phyloP scores from a whole-genome alignment of 2,888 invertebrate genomes.

The Steinernema carpocapsae region DNA sequence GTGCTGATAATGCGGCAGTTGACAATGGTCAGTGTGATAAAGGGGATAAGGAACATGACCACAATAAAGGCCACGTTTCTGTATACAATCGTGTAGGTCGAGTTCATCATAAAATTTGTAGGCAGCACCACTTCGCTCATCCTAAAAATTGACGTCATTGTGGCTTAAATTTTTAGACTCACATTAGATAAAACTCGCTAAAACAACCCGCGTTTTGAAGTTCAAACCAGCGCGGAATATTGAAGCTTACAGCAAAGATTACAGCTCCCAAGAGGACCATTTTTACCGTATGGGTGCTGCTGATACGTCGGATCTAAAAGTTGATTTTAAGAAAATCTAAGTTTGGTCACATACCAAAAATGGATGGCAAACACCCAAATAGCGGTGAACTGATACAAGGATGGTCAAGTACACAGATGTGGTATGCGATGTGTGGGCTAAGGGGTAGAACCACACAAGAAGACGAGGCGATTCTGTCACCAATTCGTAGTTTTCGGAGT shows the following conservation, averaged over 20 bases:
- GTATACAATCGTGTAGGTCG: slow-evolving; percentile 52
- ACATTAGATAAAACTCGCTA: slow-evolving; percentile 39
- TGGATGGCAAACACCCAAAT: slow-evolving; percentile 64
- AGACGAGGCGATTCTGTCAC: slow-evolving; percentile 40
- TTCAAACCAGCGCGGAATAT: slow-evolving; percentile 60
- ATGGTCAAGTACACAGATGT: slow-evolving; percentile 62
- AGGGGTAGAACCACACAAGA: slow-evolving; percentile 54
- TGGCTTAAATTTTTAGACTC: not conserved
- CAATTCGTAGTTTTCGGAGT: slow-evolving; percentile 39
- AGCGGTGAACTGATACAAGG: slow-evolving; percentile 62
- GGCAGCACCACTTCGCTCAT: slow-evolving; percentile 52
- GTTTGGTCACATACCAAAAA: slow-evolving; percentile 44
- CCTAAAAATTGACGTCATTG: slow-evolving; percentile 39
- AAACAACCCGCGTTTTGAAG: slow-evolving; percentile 50
- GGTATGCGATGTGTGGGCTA: slow-evolving; percentile 56
- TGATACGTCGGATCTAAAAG: slow-evolving; percentile 57
- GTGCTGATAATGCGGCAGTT: slow-evolving; percentile 58
- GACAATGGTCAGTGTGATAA: slow-evolving; percentile 55
- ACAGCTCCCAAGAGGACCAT: slow-evolving; percentile 46
- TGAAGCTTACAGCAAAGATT: slow-evolving; percentile 53
- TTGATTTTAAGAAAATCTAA: not conserved
- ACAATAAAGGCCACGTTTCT: slow-evolving; percentile 58
- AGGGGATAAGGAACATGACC: slow-evolving; percentile 63
- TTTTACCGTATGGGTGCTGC: slow-evolving; percentile 50
- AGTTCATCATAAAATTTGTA: slow-evolving; percentile 52